Evolutionary conservation across 1,140 invertebrate genomes (phyloP), one percentile per base, ranked within the genome.

Genomic region (Homalodisca vitripennis): DNA sequence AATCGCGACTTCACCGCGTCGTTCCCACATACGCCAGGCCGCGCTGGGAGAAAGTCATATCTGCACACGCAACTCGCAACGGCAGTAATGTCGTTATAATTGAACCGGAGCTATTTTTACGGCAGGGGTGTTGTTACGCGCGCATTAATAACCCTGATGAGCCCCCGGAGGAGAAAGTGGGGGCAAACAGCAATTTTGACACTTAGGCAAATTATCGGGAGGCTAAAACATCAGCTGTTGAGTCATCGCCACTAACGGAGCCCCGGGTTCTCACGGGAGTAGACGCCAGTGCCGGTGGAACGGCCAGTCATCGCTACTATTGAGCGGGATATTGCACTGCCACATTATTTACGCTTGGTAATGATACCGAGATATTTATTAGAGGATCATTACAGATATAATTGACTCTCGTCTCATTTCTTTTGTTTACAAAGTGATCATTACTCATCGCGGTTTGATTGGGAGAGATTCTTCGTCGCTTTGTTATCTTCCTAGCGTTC

Each of bases 91-190:
- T 60, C 55, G 55, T 60, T 60, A 60, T 60, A 60, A 60, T 60
- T 60, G 55, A 60, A 60, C 14, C 55, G 55, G 55, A 60, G 55
- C 55, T 60, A 60, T 60, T 60, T 60, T 60, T 60, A 60, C 55
- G 27, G 24, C 55, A 12, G 6, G 6, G 34, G 34, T n/a, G n/a
- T n/a, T n/a, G n/a, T n/a, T n/a, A n/a, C n/a, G n/a, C n/a, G n/a
- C n/a, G 48, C 48, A 51, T 51, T 51, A 51, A 51, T 51, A 51
- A 51, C 48, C 3, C 26, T 60, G 55, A 60, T 60, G 55, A 60
- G 55, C 26, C 6, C 48, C n/a, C n/a, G n/a, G n/a, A 3, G 55
- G 55, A 60, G 55, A 60, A 60, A 60, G 55, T 30, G 55, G 55
- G 22, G 34, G 34, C 34, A 41, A 41, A 41, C 34, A 26, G 55